A percentile compares a stretch with the other conserved stretches of the same genome.
Conservation (phyloP, 2,113 vertebrate species). For the Perccottus glenii region DNA sequence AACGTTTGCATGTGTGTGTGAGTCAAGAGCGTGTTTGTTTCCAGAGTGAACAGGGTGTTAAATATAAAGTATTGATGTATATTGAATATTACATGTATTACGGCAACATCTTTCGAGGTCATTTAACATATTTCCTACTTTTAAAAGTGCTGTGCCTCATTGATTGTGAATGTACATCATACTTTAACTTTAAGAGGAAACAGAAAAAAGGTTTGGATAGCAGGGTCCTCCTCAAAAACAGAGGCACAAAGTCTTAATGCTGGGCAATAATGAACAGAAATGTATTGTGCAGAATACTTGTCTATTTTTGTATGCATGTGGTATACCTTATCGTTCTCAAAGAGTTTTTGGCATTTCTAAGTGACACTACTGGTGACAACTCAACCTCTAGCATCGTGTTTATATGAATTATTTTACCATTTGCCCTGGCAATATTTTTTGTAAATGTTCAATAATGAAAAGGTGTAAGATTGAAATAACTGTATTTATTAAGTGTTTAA, state of each 20-base stretch:
- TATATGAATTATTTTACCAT: conserved; percentile 63
- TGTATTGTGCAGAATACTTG: conserved; percentile 74
- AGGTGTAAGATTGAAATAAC: conserved; percentile 38
- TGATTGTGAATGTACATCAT: conserved; percentile 77
- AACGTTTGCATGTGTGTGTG: conserved; percentile 66
- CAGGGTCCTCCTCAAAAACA: conserved; percentile 46
- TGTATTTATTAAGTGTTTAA: conserved; percentile 79
- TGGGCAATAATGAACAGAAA: conserved; percentile 76
- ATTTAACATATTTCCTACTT: conserved; percentile 51
- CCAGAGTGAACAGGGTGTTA: conserved; percentile 61
- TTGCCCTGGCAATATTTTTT: conserved; percentile 32
- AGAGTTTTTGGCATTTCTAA: conserved; percentile 74
- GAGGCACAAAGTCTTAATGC: conserved; percentile 53
- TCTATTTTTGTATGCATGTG: conserved; percentile 87
- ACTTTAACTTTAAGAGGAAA: conserved; percentile 57
- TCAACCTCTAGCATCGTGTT: conserved; percentile 56
- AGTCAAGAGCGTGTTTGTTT: conserved; percentile 45
- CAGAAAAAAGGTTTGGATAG: conserved; percentile 34
- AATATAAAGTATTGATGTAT: conserved; percentile 36
- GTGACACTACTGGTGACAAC: conserved; percentile 55
- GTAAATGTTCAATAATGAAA: conserved; percentile 41
- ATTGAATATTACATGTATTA: conserved; percentile 58
- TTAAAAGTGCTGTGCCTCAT: conserved; percentile 78
- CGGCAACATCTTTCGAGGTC: conserved; percentile 61
- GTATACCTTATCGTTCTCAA: conserved; percentile 78